Conservation (phyloP, 2,888 invertebrate genomes). For the Cephus pulcher region DNA sequence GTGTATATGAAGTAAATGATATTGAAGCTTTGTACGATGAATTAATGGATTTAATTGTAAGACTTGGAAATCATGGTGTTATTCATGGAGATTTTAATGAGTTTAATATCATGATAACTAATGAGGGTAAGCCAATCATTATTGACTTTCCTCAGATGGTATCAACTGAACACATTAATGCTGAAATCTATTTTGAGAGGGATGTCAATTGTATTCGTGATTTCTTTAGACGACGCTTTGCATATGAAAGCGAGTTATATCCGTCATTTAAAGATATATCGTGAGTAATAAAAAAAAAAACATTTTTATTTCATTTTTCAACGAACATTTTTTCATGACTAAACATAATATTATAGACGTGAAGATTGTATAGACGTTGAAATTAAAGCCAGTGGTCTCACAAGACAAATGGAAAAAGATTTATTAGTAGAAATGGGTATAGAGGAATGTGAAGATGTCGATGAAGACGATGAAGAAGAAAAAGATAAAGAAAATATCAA, state of each 20-base stretch:
- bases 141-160: slow-evolving; percentile 99
- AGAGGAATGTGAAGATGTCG: slow-evolving; percentile 56
- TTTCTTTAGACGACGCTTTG: slow-evolving; percentile 91
- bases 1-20: slow-evolving; percentile 75
- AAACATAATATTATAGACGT: slow-evolving; percentile 69
- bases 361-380: slow-evolving; percentile 89
- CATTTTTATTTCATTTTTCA: background rate
- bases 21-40: slow-evolving; percentile 88
- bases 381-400: slow-evolving; percentile 90
- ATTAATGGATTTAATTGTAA: slow-evolving; percentile 92
- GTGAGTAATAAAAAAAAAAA: slow-evolving; percentile 58
- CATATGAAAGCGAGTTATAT: slow-evolving; percentile 85
- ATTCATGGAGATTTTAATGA: slow-evolving; percentile 99
- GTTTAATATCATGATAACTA: slow-evolving; percentile 93
- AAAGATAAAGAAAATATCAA: slow-evolving; percentile 55
- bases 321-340: background rate
- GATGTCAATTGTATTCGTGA: slow-evolving; percentile 93
- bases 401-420: slow-evolving; percentile 83
- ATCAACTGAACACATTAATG: slow-evolving; percentile 92
- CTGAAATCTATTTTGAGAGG: slow-evolving; percentile 91
- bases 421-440: slow-evolving; percentile 73
- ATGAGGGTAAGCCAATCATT: slow-evolving; percentile 83
- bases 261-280: slow-evolving; percentile 80
- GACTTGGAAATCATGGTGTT: slow-evolving; percentile 92
- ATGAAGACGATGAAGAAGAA: slow-evolving; percentile 53